Conservation (phyloP, 2,888 invertebrate genomes). For the Drosophila ustulata region DNA sequence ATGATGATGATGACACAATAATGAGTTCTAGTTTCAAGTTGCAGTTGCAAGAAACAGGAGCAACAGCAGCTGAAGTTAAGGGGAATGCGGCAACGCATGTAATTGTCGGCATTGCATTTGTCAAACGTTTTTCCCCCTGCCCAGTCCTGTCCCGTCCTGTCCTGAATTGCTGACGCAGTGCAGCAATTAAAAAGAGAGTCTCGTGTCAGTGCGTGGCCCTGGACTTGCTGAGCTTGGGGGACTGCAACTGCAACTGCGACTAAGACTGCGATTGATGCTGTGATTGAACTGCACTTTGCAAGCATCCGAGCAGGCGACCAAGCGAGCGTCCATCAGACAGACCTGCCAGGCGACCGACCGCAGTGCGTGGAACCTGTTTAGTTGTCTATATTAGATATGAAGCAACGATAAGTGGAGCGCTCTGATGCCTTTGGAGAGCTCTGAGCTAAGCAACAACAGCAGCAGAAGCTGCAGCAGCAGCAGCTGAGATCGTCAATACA, state of each 20-base stretch:
- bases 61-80: background rate
- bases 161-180: conserved; percentile 69
- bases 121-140: conserved; percentile 67
- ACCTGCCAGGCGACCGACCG: conserved; percentile 51
- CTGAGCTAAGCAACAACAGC: conserved; percentile 35
- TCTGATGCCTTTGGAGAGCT: conserved; percentile 54
- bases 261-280: conserved; percentile 57
- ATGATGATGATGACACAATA: conserved; percentile 62
- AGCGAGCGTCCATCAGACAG: conserved; percentile 21
- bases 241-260: conserved; percentile 36
- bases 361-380: conserved; percentile 72
- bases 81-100: conserved; percentile 59
- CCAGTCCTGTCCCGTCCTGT: conserved; percentile 18
- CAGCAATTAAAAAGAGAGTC: conserved; percentile 73
- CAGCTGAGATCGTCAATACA: conserved; percentile 74
- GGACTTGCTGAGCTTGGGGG: conserved; percentile 42
- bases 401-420: conserved; percentile 79
- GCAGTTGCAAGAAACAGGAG: conserved; percentile 31
- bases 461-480: conserved; percentile 35
- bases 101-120: conserved; percentile 78
- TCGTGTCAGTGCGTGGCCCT: conserved; percentile 58
- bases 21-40: conserved; percentile 61
- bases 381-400: conserved; percentile 78
- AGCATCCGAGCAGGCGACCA: conserved; percentile 30
- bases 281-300: conserved; percentile 74